These are phyloP conservation scores for Trichomalopsis sarcophagae DNA, from an alignment of 1,140 invertebrate genomes.

Conservation along the genomic window DNA sequence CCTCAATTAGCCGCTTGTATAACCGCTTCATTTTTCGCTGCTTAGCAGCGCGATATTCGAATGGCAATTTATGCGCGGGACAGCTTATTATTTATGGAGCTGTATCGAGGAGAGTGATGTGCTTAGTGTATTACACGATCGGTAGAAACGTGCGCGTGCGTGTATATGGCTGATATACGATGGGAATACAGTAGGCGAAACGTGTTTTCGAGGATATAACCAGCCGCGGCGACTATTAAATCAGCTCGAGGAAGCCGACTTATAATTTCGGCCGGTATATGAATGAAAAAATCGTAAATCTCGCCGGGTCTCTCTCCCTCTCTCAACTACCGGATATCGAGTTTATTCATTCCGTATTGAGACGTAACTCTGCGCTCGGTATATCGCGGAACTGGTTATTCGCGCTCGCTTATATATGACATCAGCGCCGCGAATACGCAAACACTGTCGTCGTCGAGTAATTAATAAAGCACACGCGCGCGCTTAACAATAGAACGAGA, in stretches of 20 bases:
- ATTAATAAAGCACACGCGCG: slow-evolving; percentile 12
- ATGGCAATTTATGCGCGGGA: slow-evolving; percentile 7
- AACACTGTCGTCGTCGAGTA: slow-evolving; percentile 4
- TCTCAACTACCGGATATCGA: slow-evolving; percentile 41
- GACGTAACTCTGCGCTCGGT: slow-evolving; percentile 32
- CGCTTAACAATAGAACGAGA: not conserved
- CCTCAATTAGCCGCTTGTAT: not conserved
- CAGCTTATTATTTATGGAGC: no score
- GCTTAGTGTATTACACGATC: not conserved
- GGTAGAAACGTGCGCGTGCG: no score
- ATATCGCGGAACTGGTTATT: slow-evolving; percentile 32
- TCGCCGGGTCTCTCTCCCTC: not conserved
- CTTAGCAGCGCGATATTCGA: not conserved
- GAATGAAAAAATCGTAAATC: slow-evolving; percentile 43
- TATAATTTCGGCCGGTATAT: slow-evolving; percentile 9
- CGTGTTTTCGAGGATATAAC: slow-evolving; percentile 20
- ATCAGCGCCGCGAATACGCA: slow-evolving; percentile 39
- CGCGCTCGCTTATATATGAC: slow-evolving; percentile 11
- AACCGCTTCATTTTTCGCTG: slow-evolving; percentile 31
- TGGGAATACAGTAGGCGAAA: slow-evolving; percentile 19
- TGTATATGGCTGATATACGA: not conserved
- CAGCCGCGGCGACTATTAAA: slow-evolving; percentile 18
- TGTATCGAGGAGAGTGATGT: no score
- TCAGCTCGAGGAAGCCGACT: not conserved
- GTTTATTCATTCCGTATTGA: slow-evolving; percentile 43